Base-by-base conservation (phyloP, 2,113 vertebrate species). In the Istiophorus platypterus region DNA sequence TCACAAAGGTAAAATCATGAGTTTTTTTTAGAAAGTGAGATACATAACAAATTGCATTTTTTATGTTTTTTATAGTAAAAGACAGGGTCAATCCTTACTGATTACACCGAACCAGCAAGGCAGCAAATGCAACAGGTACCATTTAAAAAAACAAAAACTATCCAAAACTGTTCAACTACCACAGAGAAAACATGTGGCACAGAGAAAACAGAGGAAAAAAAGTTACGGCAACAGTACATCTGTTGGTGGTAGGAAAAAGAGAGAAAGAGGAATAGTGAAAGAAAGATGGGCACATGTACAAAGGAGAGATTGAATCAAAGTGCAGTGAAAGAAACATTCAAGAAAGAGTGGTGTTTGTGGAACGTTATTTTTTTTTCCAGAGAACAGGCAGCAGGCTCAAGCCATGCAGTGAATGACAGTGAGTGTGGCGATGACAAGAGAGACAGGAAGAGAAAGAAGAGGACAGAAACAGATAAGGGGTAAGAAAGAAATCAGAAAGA, bases 371-470 rank as follows among this genome's bases (percentile, higher is more conserved):
- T 61, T 61, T 63, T 41, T 29, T 77, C 22, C 52, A 47, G 34
- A 39, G 41, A 77, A 51, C 75, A 54, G 75, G 80, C 73, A 84
- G 82, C 74, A 82, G 80, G 65, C 81, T 88, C 78, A 89, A 89
- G 83, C 88, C 82, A 92, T 88, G 90, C 85, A 82, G 80, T 65
- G 73, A 69, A 58, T 24, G 1, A 59, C 59, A 20, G 61, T 18
- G 66, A 20, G 61, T 18, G 66, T 72, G 67, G 54, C 24, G 37
- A 65, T 62, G 74, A 29, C 54, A 31, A 71, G 65, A 76, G 26
- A 57, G 10, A 45, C 22, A 54, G 31, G 47, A 17, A 66, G 15
- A 56, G 54, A 56, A 8, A 73, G 39, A 61, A 34, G 11, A 15
- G 22, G 11, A 68, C 12, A 73, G 34, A 34, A 41, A 58, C 10